Percentiles rank a stretch among this genome's conserved stretches.
phyloP scores from a whole-genome alignment of 2,888 invertebrate genomes.

The Tridacna crocea region DNA sequence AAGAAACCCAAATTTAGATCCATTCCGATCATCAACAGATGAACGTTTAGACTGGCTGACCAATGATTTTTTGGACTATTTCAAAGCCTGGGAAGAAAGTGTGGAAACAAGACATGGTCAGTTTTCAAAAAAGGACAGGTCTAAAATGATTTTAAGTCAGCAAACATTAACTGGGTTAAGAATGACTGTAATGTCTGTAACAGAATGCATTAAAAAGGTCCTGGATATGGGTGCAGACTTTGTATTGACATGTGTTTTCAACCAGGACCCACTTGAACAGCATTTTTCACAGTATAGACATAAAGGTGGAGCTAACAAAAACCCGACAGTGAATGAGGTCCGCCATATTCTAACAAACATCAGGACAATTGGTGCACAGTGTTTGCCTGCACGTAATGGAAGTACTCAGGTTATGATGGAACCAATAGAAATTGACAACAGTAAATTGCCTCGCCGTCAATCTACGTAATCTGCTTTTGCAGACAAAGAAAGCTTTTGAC shows the following conservation, averaged over 20 bases:
- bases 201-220: conserved; percentile 40
- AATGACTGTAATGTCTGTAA: conserved; percentile 42
- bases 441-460: conserved; percentile 10
- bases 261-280: conserved; percentile 58
- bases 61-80: conserved; percentile 44
- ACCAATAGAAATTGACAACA: conserved; percentile 5
- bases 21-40: conserved; percentile 30
- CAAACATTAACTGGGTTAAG: conserved; percentile 53
- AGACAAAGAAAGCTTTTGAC: background rate
- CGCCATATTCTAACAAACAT: conserved; percentile 41
- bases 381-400: conserved; percentile 29
- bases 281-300: conserved; percentile 52
- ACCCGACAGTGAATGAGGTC: conserved; percentile 50
- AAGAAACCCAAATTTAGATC: conserved; percentile 30
- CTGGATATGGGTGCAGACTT: conserved; percentile 41
- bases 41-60: conserved; percentile 35
- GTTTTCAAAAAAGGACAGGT: conserved; percentile 8
- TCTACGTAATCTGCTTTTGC: background rate
- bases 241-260: conserved; percentile 48
- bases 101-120: conserved; percentile 21
- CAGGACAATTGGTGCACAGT: conserved; percentile 37
- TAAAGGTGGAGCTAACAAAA: conserved; percentile 35
- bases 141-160: conserved; percentile 37
- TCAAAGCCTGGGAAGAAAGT: conserved; percentile 39
- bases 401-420: conserved; percentile 5